These are phyloP conservation scores for Cephus runcator DNA, from an alignment of 2,888 invertebrate genomes.

Conservation along the genomic window DNA sequence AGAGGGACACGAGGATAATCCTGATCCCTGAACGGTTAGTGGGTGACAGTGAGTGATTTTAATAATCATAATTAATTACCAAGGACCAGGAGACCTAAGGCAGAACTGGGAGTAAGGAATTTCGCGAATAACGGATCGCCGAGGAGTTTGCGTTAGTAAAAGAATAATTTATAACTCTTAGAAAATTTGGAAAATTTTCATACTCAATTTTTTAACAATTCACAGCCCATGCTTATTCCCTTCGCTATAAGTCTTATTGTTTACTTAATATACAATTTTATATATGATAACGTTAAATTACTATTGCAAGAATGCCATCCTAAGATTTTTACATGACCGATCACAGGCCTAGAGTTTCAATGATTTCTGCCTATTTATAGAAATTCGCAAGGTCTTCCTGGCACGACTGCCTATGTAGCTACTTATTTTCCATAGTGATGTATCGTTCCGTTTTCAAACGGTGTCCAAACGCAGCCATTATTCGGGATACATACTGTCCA, in stretches of 20 bases:
- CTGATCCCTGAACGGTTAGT: not conserved
- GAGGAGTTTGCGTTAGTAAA: not conserved
- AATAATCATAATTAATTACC: not conserved
- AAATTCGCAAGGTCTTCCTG: not conserved
- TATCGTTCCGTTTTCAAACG: not conserved
- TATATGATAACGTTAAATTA: not conserved
- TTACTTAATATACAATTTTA: not conserved
- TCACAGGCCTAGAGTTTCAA: not conserved
- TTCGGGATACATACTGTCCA: not conserved
- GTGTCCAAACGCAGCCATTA: not conserved
- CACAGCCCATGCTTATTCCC: not conserved
- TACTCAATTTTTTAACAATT: not conserved
- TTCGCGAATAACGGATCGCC: not conserved
- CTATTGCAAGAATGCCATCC: not conserved
- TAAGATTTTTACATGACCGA: not conserved
- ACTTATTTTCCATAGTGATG: not conserved
- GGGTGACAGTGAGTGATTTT: not conserved
- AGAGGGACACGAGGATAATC: not conserved
- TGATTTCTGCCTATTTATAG: not conserved
- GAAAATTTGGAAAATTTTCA: not conserved
- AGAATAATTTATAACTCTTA: not conserved
- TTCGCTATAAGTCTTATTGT: not conserved
- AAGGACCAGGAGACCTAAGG: not conserved
- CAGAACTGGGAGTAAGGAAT: not conserved
- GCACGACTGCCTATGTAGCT: not conserved